Base-by-base conservation (phyloP, 2,888 invertebrate genomes). In the Harpagoxenus sublaevis region DNA sequence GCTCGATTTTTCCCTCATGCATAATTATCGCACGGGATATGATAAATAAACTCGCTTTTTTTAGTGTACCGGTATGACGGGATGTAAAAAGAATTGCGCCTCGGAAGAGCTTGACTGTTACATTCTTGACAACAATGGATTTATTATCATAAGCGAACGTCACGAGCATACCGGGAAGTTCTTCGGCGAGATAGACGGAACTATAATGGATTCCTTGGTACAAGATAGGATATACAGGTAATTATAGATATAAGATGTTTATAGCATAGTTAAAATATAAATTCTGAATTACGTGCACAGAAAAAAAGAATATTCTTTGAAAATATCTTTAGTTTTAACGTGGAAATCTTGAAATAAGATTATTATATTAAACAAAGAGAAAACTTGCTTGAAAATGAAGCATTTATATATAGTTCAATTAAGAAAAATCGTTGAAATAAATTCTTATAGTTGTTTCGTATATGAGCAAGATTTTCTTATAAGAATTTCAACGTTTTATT, bases 141-240 rank as follows among this genome's bases (percentile, higher is more conserved):
- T 98, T 94, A 97, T 99, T 75, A 97, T 99, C 77, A 97, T 98
- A 57, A 98, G 98, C 0, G 98, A 99, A 95, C 97, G 97, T 89
- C 96, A 96, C 51, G 97, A 98, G 62, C 98, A 99, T 92, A 98
- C 98, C 1, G 99, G 99, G 1, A 97, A 97, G 92, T 99, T 99
- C 95, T 99, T 99, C 93, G 99, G 99, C 0, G 98, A 98, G 95
- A 97, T 99, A 62, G 99, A 99, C 94, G 98, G 98, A 31, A 98
- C 98, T 18, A 98, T 99, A 86, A 98, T 99, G 98, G 98, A 98
- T 95, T 98, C 98, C 0, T 95, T 98, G 77, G 98, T 99, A 0
- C 98, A 98, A 94, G 98, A 98, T 93, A 96, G 97, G 87, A 98
- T 99, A 92, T 99, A 98, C 95, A 98, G 93, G 95, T 94, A 75